Evolutionary conservation across 2,888 invertebrate genomes (phyloP).

Genomic region (Amblyteles armatorius): DNA sequence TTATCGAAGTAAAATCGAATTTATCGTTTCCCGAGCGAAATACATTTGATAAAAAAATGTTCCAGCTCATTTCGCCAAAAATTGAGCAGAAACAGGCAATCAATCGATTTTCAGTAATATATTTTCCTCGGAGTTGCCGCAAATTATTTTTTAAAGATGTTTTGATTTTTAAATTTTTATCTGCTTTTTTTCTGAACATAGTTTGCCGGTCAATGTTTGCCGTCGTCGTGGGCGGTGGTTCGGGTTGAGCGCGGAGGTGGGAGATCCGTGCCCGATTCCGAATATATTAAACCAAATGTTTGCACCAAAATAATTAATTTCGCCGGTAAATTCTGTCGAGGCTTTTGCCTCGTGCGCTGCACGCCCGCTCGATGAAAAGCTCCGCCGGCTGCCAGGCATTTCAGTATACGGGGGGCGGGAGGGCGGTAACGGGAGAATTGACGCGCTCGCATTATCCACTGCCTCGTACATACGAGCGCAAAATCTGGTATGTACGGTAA

Average conservation of each 20-base stretch:
- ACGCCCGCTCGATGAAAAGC: constrained; percentile 42
- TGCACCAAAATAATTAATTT: constrained; percentile 81
- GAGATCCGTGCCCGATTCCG: constrained; percentile 69
- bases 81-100: background rate
- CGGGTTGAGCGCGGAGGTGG: constrained; percentile 5
- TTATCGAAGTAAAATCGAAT: background rate
- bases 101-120: background rate
- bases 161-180: background rate
- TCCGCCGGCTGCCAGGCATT: constrained; percentile 36
- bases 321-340: constrained; percentile 72
- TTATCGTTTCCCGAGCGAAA: background rate
- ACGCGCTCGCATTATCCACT: constrained; percentile 39
- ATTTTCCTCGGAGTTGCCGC: background rate
- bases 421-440: constrained; percentile 38
- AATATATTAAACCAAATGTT: constrained; percentile 82
- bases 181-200: background rate
- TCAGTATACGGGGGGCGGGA: constrained; percentile 28
- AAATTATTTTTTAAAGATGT: background rate
- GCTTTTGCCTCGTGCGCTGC: constrained; percentile 48
- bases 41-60: background rate
- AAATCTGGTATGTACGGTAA: constrained; percentile 27
- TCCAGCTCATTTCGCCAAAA: too few species aligned
- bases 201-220: constrained; percentile 30
- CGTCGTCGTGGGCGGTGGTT: constrained; percentile 23
- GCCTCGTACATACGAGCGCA: constrained; percentile 21